phyloP scores from a whole-genome alignment of 2,113 vertebrate species.

The Paradoxurus hermaphroditus region DNA sequence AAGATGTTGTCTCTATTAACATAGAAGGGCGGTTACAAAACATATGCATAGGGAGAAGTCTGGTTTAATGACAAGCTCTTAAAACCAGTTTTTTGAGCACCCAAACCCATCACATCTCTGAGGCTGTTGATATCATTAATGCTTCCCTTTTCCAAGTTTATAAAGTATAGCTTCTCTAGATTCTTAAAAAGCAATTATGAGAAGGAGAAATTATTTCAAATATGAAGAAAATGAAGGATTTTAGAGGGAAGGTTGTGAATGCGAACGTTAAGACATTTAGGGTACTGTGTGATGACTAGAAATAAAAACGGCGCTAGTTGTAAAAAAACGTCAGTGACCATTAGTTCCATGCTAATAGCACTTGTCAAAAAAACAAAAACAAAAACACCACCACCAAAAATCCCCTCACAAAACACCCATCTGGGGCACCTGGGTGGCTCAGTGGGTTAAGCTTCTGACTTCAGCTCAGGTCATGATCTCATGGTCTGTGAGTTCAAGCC shows the following conservation, averaged over 20 bases:
- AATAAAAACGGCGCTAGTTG: background rate
- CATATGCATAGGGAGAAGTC: background rate
- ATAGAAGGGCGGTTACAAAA: slow-evolving; percentile 4
- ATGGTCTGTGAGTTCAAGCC: too few species aligned
- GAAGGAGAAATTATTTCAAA: slow-evolving; percentile 38
- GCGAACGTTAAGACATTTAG: background rate
- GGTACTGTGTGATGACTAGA: background rate
- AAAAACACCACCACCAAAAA: too few species aligned
- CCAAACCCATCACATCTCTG: background rate
- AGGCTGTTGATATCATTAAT: background rate
- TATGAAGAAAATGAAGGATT: background rate
- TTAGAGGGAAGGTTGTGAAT: background rate
- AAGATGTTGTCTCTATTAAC: background rate
- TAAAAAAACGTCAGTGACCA: background rate
- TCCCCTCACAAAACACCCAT: too few species aligned
- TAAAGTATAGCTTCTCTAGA: background rate
- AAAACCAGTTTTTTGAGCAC: background rate
- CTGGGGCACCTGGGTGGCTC: too few species aligned
- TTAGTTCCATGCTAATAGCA: background rate
- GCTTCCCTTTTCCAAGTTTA: background rate
- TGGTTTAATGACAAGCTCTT: background rate
- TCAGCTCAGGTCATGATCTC: too few species aligned
- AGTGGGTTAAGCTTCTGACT: too few species aligned
- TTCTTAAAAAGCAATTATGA: background rate
- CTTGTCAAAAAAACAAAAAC: background rate